phyloP scores from a whole-genome alignment of 2,888 invertebrate genomes.

The Ennomos fuscantarius region DNA sequence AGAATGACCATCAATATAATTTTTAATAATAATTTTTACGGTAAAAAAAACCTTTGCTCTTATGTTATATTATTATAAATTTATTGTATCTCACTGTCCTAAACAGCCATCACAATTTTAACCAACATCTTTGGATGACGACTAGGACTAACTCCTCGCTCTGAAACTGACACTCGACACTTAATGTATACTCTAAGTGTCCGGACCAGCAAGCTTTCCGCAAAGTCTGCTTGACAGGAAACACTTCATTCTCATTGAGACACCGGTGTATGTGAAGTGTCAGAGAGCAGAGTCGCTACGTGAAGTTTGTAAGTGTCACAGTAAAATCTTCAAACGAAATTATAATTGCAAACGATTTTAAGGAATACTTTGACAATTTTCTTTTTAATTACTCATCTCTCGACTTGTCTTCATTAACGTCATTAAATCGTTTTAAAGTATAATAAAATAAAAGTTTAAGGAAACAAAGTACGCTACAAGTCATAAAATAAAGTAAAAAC shows the following conservation, averaged over 20 bases:
- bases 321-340: neutral
- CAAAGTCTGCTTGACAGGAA: constrained; percentile 4
- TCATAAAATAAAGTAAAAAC: no score
- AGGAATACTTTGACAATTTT: neutral
- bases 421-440: no score
- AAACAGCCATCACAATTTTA: no score
- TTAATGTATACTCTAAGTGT: constrained; percentile 5
- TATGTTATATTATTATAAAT: no score
- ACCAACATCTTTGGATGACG: neutral
- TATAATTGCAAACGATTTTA: neutral
- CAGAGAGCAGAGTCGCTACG: neutral
- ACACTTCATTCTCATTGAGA: constrained; percentile 9
- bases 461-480: no score
- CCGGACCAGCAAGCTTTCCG: neutral
- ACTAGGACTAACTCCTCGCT: neutral
- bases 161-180: neutral
- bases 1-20: no score
- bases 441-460: no score
- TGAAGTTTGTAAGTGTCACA: neutral
- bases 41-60: no score
- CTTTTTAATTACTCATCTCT: neutral
- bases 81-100: no score
- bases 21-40: no score
- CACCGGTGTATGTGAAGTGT: constrained; percentile 8
- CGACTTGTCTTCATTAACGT: no score